Evolutionary conservation across 2,797 vertebrate genomes (phyloP).

Genomic region (Sebastes trivittatus): DNA sequence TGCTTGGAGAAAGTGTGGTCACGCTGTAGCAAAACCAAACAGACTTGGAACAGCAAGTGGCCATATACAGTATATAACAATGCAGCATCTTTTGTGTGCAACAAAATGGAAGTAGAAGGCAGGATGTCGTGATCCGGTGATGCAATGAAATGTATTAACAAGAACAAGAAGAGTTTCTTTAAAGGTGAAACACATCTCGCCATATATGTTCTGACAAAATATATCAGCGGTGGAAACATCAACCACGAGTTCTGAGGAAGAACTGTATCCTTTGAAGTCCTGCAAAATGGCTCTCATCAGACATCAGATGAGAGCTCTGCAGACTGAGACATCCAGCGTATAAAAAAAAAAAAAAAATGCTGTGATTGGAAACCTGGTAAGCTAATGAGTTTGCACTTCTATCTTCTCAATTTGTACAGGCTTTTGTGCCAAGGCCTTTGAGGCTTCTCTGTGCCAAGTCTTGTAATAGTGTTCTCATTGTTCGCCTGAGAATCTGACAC

Average conservation of each 20-base stretch:
- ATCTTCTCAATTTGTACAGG: slow-evolving; percentile 80
- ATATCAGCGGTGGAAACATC: slow-evolving; percentile 49
- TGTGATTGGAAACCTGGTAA: slow-evolving; percentile 80
- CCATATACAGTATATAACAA: slow-evolving; percentile 34
- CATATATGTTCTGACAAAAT: slow-evolving; percentile 57
- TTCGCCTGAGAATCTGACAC: slow-evolving; percentile 66
- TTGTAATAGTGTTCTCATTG: slow-evolving; percentile 81
- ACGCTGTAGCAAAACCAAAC: slow-evolving; percentile 26
- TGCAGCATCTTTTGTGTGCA: slow-evolving; percentile 28
- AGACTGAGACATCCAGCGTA: slow-evolving; percentile 66
- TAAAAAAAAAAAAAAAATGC: slow-evolving; percentile 66
- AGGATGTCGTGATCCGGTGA: background rate
- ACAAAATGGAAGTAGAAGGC: slow-evolving; percentile 24
- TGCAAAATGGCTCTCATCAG: slow-evolving; percentile 73
- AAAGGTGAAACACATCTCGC: slow-evolving; percentile 32
- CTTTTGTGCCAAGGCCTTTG: slow-evolving; percentile 84
- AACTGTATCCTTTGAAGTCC: slow-evolving; percentile 74
- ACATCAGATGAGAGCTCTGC: slow-evolving; percentile 73
- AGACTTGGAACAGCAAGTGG: slow-evolving; percentile 18
- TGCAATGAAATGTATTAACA: slow-evolving; percentile 26
- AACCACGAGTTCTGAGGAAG: slow-evolving; percentile 53
- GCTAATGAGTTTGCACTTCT: slow-evolving; percentile 86
- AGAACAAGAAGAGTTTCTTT: slow-evolving; percentile 9
- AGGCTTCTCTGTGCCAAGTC: slow-evolving; percentile 78
- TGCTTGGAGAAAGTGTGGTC: slow-evolving; percentile 38